Percentiles rank a stretch among this genome's conserved stretches.
Evolutionary conservation across 1,140 invertebrate species (phyloP).

Genomic region (Tenebrio molitor): DNA sequence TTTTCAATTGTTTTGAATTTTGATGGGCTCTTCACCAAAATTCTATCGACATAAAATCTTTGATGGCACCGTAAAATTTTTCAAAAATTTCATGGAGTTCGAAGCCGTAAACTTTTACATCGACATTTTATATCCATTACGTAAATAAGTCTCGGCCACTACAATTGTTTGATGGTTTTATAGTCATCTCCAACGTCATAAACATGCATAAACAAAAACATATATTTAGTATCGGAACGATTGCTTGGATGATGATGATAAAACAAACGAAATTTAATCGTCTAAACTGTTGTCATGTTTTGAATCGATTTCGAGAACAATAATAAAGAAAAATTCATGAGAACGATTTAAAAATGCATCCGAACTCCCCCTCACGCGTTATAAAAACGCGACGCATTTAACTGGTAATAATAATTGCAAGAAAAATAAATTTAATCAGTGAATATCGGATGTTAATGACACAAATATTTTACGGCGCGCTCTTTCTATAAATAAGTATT

Average conservation of each 20-base stretch:
- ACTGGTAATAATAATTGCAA: not conserved
- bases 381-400: not conserved
- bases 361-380: no score
- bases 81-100: no score
- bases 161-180: constrained; percentile 29
- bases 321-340: not conserved
- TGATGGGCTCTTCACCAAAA: no score
- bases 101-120: no score
- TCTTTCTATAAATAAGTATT: constrained; percentile 11
- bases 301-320: constrained; percentile 4
- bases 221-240: not conserved
- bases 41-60: no score
- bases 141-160: constrained; percentile 5
- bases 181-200: not conserved
- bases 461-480: constrained; percentile 2
- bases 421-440: not conserved
- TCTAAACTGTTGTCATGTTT: constrained; percentile 5
- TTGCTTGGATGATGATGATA: not conserved
- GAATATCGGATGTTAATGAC: constrained; percentile 11
- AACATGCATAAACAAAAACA: constrained; percentile 25
- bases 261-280: constrained; percentile 34
- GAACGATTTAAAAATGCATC: not conserved
- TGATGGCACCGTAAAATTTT: no score
- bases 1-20: no score
- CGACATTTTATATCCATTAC: no score